Evolutionary conservation across 2,888 invertebrate species (phyloP).

Genomic region (Andrena marginata): DNA sequence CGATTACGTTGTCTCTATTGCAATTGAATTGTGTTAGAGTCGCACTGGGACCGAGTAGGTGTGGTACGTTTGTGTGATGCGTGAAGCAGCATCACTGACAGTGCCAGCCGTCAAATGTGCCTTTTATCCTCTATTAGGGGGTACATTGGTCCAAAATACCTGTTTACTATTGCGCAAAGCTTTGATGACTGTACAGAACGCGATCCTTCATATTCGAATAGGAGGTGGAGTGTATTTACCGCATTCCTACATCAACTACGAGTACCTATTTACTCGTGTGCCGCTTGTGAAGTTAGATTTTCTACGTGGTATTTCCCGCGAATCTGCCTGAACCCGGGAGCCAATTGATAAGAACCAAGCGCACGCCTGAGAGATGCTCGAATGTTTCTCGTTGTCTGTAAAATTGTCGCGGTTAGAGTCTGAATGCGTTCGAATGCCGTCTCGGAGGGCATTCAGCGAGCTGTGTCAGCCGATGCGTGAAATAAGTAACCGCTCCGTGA

Average conservation of each 20-base stretch:
- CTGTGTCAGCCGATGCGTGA: slow-evolving; percentile 32
- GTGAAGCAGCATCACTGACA: no score
- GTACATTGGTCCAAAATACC: no score
- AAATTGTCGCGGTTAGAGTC: slow-evolving; percentile 12
- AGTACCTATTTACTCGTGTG: no score
- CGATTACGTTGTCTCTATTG: not conserved
- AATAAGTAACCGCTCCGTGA: slow-evolving; percentile 36
- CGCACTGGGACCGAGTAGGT: no score
- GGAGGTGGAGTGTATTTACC: no score
- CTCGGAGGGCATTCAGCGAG: not conserved
- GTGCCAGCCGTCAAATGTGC: no score
- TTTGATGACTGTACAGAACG: not conserved
- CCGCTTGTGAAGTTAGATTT: not conserved
- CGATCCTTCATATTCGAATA: not conserved
- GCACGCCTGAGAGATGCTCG: not conserved
- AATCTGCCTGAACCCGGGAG: not conserved
- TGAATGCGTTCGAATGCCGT: slow-evolving; percentile 5
- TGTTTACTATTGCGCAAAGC: no score
- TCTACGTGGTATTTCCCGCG: not conserved
- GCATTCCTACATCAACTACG: no score
- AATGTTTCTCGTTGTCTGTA: not conserved
- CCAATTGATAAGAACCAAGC: slow-evolving; percentile 7
- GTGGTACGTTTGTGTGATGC: no score
- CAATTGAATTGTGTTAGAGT: no score
- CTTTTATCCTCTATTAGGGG: no score